Evolutionary conservation across 1,140 invertebrate species (phyloP).

Genomic region (Drosophila baimaii): DNA sequence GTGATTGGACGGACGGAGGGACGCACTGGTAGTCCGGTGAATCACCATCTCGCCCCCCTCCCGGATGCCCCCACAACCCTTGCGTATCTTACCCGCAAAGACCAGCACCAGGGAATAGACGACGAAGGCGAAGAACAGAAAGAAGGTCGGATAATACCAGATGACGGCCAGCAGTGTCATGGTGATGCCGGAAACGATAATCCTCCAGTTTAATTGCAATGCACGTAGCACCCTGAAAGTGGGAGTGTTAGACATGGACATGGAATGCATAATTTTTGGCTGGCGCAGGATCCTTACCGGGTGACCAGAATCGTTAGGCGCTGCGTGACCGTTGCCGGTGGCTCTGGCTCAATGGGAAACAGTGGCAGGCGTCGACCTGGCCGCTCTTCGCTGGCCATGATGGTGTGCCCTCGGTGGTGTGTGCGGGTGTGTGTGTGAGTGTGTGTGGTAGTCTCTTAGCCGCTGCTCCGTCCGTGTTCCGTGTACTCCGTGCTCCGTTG

Average conservation of each 20-base stretch:
- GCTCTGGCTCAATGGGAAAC: conserved; percentile 76
- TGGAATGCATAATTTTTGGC: background rate
- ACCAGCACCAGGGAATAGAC: conserved; percentile 80
- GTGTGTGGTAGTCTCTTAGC: too few relatives aligned
- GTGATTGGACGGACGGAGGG: conserved; percentile 25
- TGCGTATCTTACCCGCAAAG: conserved; percentile 72
- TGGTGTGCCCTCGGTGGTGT: conserved; percentile 9
- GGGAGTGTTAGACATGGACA: background rate
- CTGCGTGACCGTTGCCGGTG: conserved; percentile 59
- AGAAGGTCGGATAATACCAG: conserved; percentile 84
- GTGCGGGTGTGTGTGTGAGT: background rate
- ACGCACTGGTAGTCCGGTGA: conserved; percentile 23
- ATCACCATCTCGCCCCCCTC: too few relatives aligned
- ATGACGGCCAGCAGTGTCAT: conserved; percentile 80
- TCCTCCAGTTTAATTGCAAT: conserved; percentile 81
- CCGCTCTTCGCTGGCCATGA: conserved; percentile 9
- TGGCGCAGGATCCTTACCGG: conserved; percentile 41
- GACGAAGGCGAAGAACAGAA: conserved; percentile 80
- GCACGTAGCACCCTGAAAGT: conserved; percentile 64
- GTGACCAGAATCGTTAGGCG: conserved; percentile 61
- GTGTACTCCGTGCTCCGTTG: conserved; percentile 5
- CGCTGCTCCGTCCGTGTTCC: conserved; percentile 23
- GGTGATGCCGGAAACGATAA: conserved; percentile 73
- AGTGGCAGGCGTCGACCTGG: conserved; percentile 65
- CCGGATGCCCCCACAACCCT: too few relatives aligned